Conservation (phyloP, 2,888 invertebrate species). For the Pherbina coryleti region DNA sequence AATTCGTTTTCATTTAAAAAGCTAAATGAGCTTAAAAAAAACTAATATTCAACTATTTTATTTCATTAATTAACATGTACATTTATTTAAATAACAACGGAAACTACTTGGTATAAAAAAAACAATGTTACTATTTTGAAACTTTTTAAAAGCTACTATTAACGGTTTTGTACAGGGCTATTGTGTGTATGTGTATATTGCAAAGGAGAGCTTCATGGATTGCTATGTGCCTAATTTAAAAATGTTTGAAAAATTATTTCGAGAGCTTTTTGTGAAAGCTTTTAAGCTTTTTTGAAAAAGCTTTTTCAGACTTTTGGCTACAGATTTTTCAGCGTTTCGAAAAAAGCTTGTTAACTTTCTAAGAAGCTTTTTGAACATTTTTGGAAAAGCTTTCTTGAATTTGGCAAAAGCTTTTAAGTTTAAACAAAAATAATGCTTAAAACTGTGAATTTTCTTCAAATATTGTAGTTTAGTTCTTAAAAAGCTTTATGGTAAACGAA, state of each 20-base stretch:
- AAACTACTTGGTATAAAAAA: conserved; percentile 49
- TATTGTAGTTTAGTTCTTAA: no score
- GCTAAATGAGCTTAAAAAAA: conserved; percentile 31
- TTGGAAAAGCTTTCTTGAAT: not conserved
- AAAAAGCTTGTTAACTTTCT: no score
- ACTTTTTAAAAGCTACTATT: conserved; percentile 25
- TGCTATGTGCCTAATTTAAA: not conserved
- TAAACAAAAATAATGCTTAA: not conserved
- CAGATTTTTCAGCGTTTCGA: no score
- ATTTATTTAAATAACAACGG: conserved; percentile 48
- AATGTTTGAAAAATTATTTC: no score
- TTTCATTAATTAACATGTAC: conserved; percentile 34
- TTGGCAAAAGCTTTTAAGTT: not conserved
- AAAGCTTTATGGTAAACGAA: no score
- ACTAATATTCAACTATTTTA: conserved; percentile 34
- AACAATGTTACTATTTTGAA: conserved; percentile 46
- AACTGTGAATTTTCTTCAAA: no score
- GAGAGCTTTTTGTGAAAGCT: not conserved
- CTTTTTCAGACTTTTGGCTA: not conserved
- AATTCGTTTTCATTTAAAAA: conserved; percentile 14
- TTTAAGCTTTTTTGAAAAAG: not conserved
- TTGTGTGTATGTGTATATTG: conserved; percentile 52
- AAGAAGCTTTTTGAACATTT: not conserved
- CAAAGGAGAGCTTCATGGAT: conserved; percentile 3
- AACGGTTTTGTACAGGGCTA: conserved; percentile 55